These are phyloP conservation scores for Steinernema khuongi DNA, from an alignment of 1,140 invertebrate genomes.

Conservation along the genomic window DNA sequence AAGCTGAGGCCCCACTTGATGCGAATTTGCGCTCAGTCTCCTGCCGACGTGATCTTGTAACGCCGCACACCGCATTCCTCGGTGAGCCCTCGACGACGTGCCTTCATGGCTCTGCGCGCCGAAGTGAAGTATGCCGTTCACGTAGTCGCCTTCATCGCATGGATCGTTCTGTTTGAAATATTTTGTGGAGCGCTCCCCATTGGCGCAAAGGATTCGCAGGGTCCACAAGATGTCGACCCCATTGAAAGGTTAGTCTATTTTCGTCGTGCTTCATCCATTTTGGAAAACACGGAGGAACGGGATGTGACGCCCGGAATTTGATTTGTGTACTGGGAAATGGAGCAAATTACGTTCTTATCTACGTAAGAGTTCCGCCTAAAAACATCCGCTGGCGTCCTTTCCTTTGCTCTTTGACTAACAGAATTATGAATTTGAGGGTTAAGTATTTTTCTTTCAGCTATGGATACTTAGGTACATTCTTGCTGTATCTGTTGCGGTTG, in stretches of 20 bases:
- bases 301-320: not conserved
- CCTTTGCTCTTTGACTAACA: not conserved
- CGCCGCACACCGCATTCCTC: too few species aligned
- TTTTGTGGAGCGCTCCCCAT: slow-evolving; percentile 73
- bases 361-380: not conserved
- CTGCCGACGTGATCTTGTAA: too few species aligned
- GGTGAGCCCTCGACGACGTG: too few species aligned
- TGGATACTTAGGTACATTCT: slow-evolving; percentile 61
- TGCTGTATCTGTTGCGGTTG: slow-evolving; percentile 74
- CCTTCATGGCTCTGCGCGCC: slow-evolving; percentile 64
- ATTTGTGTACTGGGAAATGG: not conserved
- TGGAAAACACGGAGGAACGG: slow-evolving; percentile 11
- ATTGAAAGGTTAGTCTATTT: slow-evolving; percentile 37
- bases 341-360: not conserved
- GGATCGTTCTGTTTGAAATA: slow-evolving; percentile 74
- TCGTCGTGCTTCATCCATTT: not conserved
- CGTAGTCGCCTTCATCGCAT: slow-evolving; percentile 70
- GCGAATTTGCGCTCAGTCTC: too few species aligned
- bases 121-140: slow-evolving; percentile 72
- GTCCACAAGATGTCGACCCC: slow-evolving; percentile 26
- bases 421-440: not conserved
- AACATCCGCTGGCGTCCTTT: not conserved
- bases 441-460: slow-evolving; percentile 45
- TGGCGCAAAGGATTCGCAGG: slow-evolving; percentile 56
- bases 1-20: too few species aligned